These are phyloP conservation scores for Urocitellus parryii DNA, from an alignment of 2,113 vertebrate species.

Conservation along the genomic window DNA sequence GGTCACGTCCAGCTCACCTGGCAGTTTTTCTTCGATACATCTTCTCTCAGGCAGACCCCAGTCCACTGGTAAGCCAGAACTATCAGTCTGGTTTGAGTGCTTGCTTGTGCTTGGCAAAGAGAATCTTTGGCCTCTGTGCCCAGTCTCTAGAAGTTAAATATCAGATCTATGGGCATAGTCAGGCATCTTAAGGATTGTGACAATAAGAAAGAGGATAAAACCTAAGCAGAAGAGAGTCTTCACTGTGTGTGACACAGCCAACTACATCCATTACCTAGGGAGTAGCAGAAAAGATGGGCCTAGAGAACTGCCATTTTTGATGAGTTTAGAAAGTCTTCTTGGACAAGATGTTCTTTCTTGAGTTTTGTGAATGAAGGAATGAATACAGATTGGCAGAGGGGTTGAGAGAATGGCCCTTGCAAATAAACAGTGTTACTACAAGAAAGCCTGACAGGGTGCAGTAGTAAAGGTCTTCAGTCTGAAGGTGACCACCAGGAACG, in stretches of 20 bases:
- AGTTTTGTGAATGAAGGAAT: neutral
- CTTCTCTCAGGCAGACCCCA: conserved; percentile 95
- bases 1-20: conserved; percentile 93
- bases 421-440: neutral
- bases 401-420: neutral
- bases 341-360: neutral
- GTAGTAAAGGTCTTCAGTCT: neutral
- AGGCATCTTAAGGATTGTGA: neutral
- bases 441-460: neutral
- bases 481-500: neutral
- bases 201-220: neutral
- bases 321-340: neutral
- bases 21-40: conserved; percentile 95
- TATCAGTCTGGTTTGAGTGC: neutral
- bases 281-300: neutral
- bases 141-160: neutral
- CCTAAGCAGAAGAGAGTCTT: neutral
- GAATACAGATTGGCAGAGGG: neutral
- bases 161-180: rapidly evolving
- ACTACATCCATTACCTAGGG: neutral
- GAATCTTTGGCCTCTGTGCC: neutral
- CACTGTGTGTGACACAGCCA: neutral
- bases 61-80: conserved; percentile 90
- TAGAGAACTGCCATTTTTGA: neutral
- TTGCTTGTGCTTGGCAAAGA: neutral